phyloP scores from a whole-genome alignment of 2,113 vertebrate species.

The Anguilla japonica region DNA sequence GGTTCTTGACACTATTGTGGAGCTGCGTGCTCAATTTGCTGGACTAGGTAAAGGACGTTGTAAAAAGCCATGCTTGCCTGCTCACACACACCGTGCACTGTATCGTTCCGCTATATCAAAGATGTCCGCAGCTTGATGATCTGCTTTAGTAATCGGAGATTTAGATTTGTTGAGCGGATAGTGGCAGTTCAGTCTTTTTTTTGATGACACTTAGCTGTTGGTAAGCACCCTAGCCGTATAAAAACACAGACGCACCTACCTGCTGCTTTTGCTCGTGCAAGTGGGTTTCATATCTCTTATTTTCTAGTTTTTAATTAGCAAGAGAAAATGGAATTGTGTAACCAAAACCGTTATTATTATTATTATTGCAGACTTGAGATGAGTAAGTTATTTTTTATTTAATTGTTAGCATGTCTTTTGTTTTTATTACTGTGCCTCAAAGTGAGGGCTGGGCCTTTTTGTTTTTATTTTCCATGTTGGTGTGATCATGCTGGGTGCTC shows the following conservation, averaged over 20 bases:
- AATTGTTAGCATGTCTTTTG: neutral
- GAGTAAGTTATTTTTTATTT: conserved; percentile 17
- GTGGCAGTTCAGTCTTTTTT: conserved; percentile 8
- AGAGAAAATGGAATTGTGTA: conserved; percentile 2
- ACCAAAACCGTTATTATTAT: neutral
- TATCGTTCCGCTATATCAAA: too few species aligned
- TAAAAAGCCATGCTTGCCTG: neutral
- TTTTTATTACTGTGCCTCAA: neutral
- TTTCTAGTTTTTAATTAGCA: neutral
- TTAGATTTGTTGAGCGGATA: conserved; percentile 7
- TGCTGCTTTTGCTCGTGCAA: neutral
- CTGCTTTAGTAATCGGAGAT: neutral
- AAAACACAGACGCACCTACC: neutral
- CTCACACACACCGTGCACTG: neutral
- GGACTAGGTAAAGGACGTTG: neutral
- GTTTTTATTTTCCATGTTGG: neutral
- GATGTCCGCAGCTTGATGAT: neutral
- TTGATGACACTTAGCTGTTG: neutral
- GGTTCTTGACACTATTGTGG: neutral
- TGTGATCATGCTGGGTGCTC: neutral
- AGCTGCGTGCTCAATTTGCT: conserved; percentile 7
- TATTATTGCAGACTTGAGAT: neutral
- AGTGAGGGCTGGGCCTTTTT: neutral
- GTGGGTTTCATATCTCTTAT: neutral
- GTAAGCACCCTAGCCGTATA: neutral